Percentiles rank a stretch among this genome's conserved stretches.
phyloP scores from a whole-genome alignment of 2,797 vertebrate species.

The Simalia tracyae region DNA sequence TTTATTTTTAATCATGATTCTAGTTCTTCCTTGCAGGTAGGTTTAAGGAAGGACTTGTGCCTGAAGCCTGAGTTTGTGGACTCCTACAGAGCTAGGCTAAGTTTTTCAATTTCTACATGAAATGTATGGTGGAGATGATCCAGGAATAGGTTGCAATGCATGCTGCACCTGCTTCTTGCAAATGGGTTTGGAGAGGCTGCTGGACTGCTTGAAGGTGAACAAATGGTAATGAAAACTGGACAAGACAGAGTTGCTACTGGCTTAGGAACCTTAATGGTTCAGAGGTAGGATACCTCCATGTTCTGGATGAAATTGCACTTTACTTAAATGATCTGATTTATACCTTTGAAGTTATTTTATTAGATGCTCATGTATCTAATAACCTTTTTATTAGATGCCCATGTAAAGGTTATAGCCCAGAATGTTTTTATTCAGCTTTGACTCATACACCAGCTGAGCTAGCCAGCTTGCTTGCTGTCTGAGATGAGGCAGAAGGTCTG shows the following conservation, averaged over 20 bases:
- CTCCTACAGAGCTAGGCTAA: neutral
- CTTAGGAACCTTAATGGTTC: neutral
- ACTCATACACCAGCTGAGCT: neutral
- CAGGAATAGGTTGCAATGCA: neutral
- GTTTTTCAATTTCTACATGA: neutral
- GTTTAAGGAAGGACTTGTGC: neutral
- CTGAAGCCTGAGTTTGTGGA: neutral
- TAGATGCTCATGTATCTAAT: neutral
- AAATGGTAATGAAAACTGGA: neutral
- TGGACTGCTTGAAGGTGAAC: neutral
- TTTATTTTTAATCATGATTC: neutral
- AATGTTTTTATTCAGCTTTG: neutral
- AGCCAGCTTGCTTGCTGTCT: neutral
- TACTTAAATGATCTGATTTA: neutral
- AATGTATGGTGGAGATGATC: neutral
- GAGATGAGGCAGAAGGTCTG: neutral
- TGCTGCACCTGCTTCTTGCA: neutral
- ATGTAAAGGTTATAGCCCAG: neutral
- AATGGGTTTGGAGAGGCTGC: neutral
- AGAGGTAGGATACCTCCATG: neutral
- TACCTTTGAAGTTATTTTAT: neutral
- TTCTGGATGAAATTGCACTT: neutral
- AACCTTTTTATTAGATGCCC: neutral
- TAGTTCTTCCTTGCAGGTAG: neutral
- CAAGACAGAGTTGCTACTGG: neutral